Evolutionary conservation across 2,113 vertebrate species (phyloP).

Genomic region (Nanorana parkeri): DNA sequence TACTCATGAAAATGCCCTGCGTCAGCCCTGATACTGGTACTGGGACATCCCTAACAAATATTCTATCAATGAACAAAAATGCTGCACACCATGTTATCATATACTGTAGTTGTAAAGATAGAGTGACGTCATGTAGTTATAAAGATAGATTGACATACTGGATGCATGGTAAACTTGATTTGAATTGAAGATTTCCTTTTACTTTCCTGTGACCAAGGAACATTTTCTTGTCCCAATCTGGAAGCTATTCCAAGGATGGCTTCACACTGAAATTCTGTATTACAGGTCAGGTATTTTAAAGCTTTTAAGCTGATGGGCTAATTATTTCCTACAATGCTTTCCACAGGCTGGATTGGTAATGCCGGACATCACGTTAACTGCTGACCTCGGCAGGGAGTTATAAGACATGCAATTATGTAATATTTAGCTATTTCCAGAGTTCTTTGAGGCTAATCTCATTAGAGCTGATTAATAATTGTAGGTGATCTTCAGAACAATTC

Average conservation of each 20-base stretch:
- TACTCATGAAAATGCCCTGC: no score
- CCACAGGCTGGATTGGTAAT: neutral
- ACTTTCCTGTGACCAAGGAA: constrained; percentile 31
- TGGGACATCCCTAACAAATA: no score
- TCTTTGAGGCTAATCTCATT: constrained; percentile 20
- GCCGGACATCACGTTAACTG: constrained; percentile 13
- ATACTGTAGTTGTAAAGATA: no score
- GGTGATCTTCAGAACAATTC: neutral
- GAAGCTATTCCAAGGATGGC: constrained; percentile 1
- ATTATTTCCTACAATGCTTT: constrained; percentile 29
- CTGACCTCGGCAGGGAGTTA: neutral
- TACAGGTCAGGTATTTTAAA: constrained; percentile 3
- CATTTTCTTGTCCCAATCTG: constrained; percentile 26
- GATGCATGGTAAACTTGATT: no score
- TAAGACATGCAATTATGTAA: constrained; percentile 24
- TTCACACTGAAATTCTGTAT: constrained; percentile 29
- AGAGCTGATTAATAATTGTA: constrained; percentile 19
- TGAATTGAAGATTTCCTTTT: neutral
- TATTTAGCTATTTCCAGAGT: constrained; percentile 12
- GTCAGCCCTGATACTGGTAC: no score
- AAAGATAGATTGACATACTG: no score
- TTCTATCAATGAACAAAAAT: no score
- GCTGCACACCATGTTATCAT: no score
- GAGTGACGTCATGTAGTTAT: neutral
- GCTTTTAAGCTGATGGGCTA: constrained; percentile 12